Evolutionary conservation across 2,797 vertebrate genomes (phyloP).

Genomic region (Acridotheres tristis): DNA sequence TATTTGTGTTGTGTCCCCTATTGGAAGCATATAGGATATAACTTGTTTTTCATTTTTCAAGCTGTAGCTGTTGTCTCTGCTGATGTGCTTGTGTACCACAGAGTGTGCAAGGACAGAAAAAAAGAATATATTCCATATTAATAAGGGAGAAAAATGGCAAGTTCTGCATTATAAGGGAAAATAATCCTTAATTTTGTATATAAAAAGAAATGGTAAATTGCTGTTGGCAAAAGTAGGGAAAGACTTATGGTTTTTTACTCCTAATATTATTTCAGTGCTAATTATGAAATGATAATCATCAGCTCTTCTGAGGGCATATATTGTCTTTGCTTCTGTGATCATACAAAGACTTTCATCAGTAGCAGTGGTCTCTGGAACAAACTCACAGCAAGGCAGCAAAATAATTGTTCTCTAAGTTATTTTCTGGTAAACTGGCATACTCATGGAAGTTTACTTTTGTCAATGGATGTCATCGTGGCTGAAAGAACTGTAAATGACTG

Average conservation of each 20-base stretch:
- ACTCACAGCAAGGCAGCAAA: background rate
- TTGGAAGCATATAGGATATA: background rate
- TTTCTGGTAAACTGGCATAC: background rate
- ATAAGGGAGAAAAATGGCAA: background rate
- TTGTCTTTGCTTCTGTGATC: background rate
- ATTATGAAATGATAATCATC: background rate
- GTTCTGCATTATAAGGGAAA: background rate
- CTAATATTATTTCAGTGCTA: background rate
- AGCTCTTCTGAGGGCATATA: background rate
- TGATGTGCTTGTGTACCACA: background rate
- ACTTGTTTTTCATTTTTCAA: background rate
- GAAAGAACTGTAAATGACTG: background rate
- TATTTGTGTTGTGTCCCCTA: background rate
- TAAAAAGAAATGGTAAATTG: conserved; percentile 1
- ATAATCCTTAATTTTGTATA: background rate
- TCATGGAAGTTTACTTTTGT: background rate
- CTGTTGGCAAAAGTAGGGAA: background rate
- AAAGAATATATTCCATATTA: background rate
- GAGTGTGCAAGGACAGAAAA: background rate
- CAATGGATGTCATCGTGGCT: background rate
- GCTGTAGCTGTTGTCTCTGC: background rate
- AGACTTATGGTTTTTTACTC: background rate
- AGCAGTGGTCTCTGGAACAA: background rate
- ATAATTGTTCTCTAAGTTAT: background rate
- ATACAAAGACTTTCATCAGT: background rate